These are phyloP conservation scores for Morbakka virulenta DNA, from an alignment of 30 jellyfish, hydroid and myxozoan genomes.

Conservation along the genomic window DNA sequence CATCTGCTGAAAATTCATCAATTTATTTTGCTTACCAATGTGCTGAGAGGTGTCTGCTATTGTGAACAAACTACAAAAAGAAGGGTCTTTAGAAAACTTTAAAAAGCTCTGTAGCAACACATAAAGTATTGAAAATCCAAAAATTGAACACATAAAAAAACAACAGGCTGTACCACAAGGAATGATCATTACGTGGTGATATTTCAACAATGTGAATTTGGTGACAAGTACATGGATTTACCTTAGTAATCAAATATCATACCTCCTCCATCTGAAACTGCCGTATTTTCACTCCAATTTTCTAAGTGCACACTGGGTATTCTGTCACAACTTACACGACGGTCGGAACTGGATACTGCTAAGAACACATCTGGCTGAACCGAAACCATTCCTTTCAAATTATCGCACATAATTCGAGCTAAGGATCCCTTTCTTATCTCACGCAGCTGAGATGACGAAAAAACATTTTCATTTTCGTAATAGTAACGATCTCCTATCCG, in stretches of 20 bases:
- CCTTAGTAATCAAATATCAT: background rate
- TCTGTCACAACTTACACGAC: conserved; percentile 49
- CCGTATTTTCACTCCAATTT: conserved; percentile 65
- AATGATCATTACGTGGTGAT: background rate
- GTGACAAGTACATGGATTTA: background rate
- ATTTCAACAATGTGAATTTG: background rate
- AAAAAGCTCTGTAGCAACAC: too few species aligned
- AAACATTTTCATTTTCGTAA: conserved; percentile 61
- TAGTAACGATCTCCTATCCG: conserved; percentile 79
- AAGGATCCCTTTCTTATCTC: conserved; percentile 53
- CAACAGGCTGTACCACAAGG: background rate
- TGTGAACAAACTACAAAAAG: too few species aligned
- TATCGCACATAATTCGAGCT: conserved; percentile 71
- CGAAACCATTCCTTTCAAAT: conserved; percentile 67
- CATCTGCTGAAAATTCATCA: too few species aligned
- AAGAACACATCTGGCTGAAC: conserved; percentile 66
- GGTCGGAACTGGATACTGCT: conserved; percentile 39
- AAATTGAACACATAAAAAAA: too few species aligned
- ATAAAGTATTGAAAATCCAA: too few species aligned
- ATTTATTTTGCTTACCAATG: too few species aligned
- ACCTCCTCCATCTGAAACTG: conserved; percentile 60
- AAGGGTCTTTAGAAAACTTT: too few species aligned
- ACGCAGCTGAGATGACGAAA: conserved; percentile 43
- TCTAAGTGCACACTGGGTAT: conserved; percentile 44
- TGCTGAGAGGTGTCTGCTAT: too few species aligned